Base-by-base conservation (phyloP, 1,140 invertebrate species). In the Tetramorium parvispinum region DNA sequence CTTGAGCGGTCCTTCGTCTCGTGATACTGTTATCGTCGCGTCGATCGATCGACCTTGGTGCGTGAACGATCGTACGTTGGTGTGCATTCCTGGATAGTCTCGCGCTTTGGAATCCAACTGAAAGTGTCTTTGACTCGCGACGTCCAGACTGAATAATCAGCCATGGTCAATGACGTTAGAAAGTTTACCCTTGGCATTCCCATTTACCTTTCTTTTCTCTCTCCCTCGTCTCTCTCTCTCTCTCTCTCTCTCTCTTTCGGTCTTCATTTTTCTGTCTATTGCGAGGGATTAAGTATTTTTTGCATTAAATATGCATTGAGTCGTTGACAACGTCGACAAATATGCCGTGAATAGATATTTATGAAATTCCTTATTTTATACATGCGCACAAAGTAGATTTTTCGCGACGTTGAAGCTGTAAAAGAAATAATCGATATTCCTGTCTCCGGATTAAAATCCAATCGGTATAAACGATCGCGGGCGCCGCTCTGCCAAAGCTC, bases 371-470 rank as follows among this genome's bases (percentile, higher is more conserved):
- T 83, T 83, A 83, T 83, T 73, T 83, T 59, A 49, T 73, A 73
- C 24, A 51, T n/a, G 55, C 43, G 37, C n/a, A 49, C 68, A 75
- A 59, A 83, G 68, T 59, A 83, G 43, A 83, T 83, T 83, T 83
- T 83, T 83, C 68, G 79, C 79, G 79, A 59, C 27, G 53, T 43
- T 18, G 46, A 16, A 21, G 24, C 40, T 40, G 13, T 61, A 40
- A 83, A 49, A 75, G 79, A 75, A 75, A 83, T 83, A 83, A 75
- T 83, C 79, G 79, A 83, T 83, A 83, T 83, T 83, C 79, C 68
- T 83, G 79, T 83, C 79, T 73, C 79, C 79, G 68, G 79, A 83
- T 83, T 83, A 83, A 81, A 79, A 83, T 83, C 79, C 79, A 83
- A 73, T 83, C 79, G 53, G 53, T 83, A 83, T 83, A 83, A 83